Evolutionary conservation across 2,797 vertebrate genomes (phyloP).

Genomic region (Lemur catta): DNA sequence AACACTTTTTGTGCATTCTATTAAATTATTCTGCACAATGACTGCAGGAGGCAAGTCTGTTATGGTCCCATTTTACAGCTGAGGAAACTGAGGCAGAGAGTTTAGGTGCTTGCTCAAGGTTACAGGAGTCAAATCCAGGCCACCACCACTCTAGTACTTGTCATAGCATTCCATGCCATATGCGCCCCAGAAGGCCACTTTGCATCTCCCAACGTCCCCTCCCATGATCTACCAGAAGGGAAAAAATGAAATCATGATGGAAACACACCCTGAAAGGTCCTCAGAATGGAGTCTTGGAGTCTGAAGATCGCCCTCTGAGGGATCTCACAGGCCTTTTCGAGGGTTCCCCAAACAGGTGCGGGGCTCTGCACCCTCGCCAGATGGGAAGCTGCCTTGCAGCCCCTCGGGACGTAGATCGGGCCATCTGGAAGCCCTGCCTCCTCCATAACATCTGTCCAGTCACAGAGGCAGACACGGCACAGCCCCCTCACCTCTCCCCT

Average conservation of each 20-base stretch:
- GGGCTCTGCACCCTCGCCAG: neutral
- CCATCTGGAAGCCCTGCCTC: neutral
- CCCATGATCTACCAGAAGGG: neutral
- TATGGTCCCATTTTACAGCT: neutral
- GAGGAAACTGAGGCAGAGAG: neutral
- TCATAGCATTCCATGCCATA: neutral
- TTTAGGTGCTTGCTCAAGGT: neutral
- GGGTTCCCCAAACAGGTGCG: accelerated
- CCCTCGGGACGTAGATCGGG: neutral
- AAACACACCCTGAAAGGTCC: neutral
- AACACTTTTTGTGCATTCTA: too few species aligned
- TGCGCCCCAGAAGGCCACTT: neutral
- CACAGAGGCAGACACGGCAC: neutral
- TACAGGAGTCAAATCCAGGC: neutral
- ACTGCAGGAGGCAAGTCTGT: neutral
- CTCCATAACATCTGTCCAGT: neutral
- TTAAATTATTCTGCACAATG: accelerated
- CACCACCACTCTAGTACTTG: neutral
- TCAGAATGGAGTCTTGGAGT: neutral
- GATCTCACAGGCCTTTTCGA: neutral
- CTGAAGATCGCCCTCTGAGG: neutral
- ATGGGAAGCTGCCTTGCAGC: neutral
- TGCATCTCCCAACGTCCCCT: neutral
- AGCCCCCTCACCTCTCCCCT: neutral
- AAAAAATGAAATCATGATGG: neutral